Percentiles rank a stretch among this genome's conserved stretches.
These are phyloP conservation scores for Squalus acanthias DNA, from an alignment of 2,797 vertebrate genomes.

Conservation along the genomic window DNA sequence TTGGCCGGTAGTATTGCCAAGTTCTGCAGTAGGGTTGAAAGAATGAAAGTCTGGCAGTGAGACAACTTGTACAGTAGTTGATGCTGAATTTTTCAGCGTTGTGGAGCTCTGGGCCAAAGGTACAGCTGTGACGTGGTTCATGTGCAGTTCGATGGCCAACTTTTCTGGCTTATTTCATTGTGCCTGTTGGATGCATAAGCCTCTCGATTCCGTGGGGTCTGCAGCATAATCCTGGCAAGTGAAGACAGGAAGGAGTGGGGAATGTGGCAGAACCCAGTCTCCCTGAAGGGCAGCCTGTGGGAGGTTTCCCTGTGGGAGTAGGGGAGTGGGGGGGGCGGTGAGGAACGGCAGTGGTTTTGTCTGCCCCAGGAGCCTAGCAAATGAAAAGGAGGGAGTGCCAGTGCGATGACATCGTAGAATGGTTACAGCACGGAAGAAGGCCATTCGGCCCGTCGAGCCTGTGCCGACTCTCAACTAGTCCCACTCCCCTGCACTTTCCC, in stretches of 20 bases:
- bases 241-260: neutral
- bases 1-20: neutral
- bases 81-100: neutral
- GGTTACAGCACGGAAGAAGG: no score
- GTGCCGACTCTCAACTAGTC: no score
- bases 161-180: neutral
- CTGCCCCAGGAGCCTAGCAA: no score
- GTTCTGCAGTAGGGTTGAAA: neutral
- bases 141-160: neutral
- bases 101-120: neutral
- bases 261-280: neutral
- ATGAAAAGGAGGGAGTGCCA: no score
- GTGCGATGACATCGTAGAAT: no score
- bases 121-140: neutral
- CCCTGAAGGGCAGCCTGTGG: neutral
- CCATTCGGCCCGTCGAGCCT: no score
- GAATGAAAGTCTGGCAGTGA: neutral
- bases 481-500: no score
- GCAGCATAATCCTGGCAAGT: neutral
- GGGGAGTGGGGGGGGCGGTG: no score
- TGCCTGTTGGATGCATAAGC: no score
- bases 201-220: neutral
- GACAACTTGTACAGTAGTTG: neutral
- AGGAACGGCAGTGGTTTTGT: neutral
- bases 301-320: neutral